Evolutionary conservation across 2,888 invertebrate species (phyloP).

Genomic region (Tridacna gigas): DNA sequence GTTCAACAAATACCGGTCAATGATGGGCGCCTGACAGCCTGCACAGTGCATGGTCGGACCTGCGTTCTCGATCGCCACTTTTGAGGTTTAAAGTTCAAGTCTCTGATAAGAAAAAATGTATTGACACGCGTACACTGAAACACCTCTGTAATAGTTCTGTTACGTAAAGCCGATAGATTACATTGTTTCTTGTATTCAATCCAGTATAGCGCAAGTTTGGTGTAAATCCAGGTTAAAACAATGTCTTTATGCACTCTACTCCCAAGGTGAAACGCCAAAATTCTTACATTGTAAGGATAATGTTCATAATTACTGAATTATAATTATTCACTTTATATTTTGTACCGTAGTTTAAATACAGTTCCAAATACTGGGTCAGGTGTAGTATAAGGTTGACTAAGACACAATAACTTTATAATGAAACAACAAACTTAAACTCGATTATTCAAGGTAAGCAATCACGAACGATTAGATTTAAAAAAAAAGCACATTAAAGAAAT

Average conservation of each 20-base stretch:
- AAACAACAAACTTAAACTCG: no score
- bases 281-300: no score
- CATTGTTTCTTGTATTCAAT: neutral
- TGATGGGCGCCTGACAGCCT: slow-evolving; percentile 99
- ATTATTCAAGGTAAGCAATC: neutral
- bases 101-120: neutral
- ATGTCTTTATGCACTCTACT: neutral
- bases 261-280: neutral
- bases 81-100: slow-evolving; percentile 31
- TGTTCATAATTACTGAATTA: no score
- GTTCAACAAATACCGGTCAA: slow-evolving; percentile 99
- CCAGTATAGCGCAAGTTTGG: no score
- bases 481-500: neutral
- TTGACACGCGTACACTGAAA: neutral
- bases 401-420: no score
- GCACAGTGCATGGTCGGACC: slow-evolving; percentile 89
- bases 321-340: no score
- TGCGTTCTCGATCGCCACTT: slow-evolving; percentile 61
- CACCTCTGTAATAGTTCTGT: neutral
- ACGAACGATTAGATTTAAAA: neutral
- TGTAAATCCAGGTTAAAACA: neutral
- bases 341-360: no score
- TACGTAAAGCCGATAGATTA: neutral
- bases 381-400: no score
- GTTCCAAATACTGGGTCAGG: no score